Percentiles rank a stretch among this genome's conserved stretches.
Evolutionary conservation across 1,140 invertebrate species (phyloP).

Genomic region (Zaprionus taronus): DNA sequence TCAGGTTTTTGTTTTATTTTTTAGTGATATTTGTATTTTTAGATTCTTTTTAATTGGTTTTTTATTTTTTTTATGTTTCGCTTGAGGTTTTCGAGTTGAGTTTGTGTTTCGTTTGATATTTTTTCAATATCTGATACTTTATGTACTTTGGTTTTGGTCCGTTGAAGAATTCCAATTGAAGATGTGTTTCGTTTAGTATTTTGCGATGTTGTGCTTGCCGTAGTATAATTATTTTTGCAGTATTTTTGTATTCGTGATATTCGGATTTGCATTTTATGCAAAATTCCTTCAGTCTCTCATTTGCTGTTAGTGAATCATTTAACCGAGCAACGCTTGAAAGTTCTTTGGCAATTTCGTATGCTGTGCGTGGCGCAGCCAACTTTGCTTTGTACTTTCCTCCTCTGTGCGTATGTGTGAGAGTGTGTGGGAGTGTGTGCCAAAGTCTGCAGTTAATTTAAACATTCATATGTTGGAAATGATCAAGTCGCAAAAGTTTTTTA

Average conservation of each 20-base stretch:
- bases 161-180: not conserved
- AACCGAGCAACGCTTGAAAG: not conserved
- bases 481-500: conserved; percentile 3
- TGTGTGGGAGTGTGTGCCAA: not conserved
- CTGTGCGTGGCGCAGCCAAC: not conserved
- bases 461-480: conserved; percentile 2
- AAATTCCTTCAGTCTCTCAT: not conserved
- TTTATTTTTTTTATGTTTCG: too few species aligned
- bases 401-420: not conserved
- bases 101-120: not conserved
- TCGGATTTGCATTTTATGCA: not conserved
- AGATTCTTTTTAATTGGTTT: too few species aligned
- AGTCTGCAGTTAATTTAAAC: not conserved
- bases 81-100: not conserved
- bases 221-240: not conserved
- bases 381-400: not conserved
- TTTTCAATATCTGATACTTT: not conserved
- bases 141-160: too few species aligned
- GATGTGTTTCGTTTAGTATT: not conserved
- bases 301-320: not conserved
- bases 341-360: not conserved
- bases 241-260: not conserved
- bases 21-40: not conserved
- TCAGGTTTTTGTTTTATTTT: not conserved
- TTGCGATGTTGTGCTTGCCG: not conserved